Percentiles rank a stretch among this genome's conserved stretches.
Evolutionary conservation across 2,113 vertebrate genomes (phyloP).

Genomic region (Zosterops japonicus): DNA sequence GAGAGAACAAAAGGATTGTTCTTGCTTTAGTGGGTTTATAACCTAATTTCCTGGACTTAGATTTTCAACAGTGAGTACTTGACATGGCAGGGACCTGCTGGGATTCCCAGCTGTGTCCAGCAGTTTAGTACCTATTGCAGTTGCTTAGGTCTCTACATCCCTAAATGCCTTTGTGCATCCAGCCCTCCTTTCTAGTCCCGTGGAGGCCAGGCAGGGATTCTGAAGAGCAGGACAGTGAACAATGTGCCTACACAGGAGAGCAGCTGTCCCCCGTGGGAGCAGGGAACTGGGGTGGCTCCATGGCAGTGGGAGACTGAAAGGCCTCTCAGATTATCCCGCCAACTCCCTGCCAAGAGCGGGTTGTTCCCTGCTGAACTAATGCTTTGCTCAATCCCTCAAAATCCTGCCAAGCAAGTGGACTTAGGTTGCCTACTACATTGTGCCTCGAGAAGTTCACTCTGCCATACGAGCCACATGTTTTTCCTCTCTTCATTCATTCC

Average conservation of each 20-base stretch:
- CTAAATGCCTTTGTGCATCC: background rate
- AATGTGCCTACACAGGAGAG: background rate
- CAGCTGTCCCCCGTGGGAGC: slow-evolving; percentile 37
- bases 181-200: background rate
- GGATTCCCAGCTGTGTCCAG: background rate
- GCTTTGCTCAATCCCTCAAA: background rate
- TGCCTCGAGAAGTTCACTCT: slow-evolving; percentile 5
- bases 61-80: background rate
- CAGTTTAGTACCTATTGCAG: background rate
- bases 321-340: background rate
- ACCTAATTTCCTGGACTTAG: slow-evolving; percentile 38
- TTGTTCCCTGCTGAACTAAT: background rate
- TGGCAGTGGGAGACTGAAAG: slow-evolving; percentile 20
- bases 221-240: background rate
- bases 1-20: slow-evolving; percentile 14
- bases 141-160: background rate
- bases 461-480: background rate
- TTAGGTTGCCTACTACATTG: background rate
- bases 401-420: slow-evolving; percentile 7
- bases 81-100: background rate
- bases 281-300: background rate
- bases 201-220: background rate
- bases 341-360: background rate
- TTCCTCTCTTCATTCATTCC: slow-evolving; percentile 38
- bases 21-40: slow-evolving; percentile 3